A percentile compares a stretch with the other conserved stretches of the same genome.
Evolutionary conservation across 2,113 vertebrate species (phyloP).

Genomic region (Ia io): DNA sequence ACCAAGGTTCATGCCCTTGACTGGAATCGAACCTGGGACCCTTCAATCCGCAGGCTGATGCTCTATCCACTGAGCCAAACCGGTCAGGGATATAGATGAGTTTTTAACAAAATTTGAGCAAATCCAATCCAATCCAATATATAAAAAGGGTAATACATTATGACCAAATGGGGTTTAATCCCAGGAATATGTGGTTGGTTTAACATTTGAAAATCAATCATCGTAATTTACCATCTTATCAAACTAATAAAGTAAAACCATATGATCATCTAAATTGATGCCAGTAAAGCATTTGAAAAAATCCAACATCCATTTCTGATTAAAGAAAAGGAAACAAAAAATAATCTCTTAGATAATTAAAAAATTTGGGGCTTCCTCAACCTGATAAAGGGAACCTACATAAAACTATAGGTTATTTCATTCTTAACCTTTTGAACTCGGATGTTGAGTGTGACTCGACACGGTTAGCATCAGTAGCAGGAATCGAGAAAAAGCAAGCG

Average conservation of each 20-base stretch:
- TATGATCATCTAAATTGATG: neutral
- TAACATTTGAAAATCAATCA: slow-evolving; percentile 11
- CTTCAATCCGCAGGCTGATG: too few relatives aligned
- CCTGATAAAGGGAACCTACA: neutral
- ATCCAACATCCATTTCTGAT: neutral
- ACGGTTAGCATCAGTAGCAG: too few relatives aligned
- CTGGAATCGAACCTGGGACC: too few relatives aligned
- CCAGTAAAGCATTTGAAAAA: neutral
- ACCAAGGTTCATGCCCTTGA: too few relatives aligned
- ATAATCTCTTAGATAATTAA: slow-evolving; percentile 2
- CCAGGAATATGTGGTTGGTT: neutral
- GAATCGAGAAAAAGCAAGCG: too few relatives aligned
- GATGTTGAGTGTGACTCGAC: too few relatives aligned
- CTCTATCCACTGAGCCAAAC: too few relatives aligned
- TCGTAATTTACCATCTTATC: neutral
- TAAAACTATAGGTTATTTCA: neutral
- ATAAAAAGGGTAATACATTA: neutral
- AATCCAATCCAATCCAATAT: neutral
- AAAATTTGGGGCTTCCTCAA: neutral
- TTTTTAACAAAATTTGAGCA: slow-evolving; percentile 12
- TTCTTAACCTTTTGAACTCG: neutral
- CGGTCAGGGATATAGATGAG: neutral
- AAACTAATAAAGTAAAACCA: neutral
- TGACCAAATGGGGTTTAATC: neutral
- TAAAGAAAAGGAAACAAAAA: neutral